phyloP scores from a whole-genome alignment of 2,113 vertebrate genomes.

The Reinhardtius hippoglossoides region DNA sequence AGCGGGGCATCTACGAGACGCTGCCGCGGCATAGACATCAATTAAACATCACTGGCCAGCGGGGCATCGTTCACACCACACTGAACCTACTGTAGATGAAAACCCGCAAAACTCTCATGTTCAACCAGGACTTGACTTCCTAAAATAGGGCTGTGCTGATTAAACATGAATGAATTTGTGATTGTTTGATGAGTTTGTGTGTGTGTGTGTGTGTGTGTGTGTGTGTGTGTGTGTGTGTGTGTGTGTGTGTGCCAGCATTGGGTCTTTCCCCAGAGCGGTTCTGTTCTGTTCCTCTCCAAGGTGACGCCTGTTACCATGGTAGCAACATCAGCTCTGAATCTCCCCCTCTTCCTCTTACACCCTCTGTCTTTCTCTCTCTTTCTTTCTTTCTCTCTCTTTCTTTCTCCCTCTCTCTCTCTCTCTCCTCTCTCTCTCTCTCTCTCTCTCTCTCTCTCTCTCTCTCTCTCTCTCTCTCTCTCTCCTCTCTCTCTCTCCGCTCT shows the following conservation, averaged over 20 bases:
- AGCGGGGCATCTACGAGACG: constrained; percentile 41
- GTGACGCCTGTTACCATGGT: constrained; percentile 80
- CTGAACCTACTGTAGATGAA: constrained; percentile 3
- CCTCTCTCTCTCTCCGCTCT: constrained; percentile 6
- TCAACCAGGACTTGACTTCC: constrained; percentile 23
- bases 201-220: constrained; percentile 36
- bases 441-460: not conserved
- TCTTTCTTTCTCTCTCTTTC: not conserved
- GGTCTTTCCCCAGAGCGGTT: constrained; percentile 77
- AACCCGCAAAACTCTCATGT: constrained; percentile 17
- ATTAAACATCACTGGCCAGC: constrained; percentile 67
- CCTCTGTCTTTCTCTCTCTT: constrained; percentile 34
- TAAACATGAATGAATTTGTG: constrained; percentile 62
- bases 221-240: constrained; percentile 17
- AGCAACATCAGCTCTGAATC: constrained; percentile 77
- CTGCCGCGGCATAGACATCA: constrained; percentile 42
- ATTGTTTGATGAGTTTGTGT: constrained; percentile 59
- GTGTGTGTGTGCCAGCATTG: constrained; percentile 17
- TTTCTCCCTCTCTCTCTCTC: not conserved
- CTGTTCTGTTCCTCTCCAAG: constrained; percentile 74
- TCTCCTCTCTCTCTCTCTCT: not conserved
- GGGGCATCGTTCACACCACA: constrained; percentile 20
- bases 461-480: not conserved
- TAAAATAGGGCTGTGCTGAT: constrained; percentile 58
- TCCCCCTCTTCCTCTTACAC: constrained; percentile 36